Conservation (phyloP, 2,113 vertebrate genomes). For the Empidonax alnorum region DNA sequence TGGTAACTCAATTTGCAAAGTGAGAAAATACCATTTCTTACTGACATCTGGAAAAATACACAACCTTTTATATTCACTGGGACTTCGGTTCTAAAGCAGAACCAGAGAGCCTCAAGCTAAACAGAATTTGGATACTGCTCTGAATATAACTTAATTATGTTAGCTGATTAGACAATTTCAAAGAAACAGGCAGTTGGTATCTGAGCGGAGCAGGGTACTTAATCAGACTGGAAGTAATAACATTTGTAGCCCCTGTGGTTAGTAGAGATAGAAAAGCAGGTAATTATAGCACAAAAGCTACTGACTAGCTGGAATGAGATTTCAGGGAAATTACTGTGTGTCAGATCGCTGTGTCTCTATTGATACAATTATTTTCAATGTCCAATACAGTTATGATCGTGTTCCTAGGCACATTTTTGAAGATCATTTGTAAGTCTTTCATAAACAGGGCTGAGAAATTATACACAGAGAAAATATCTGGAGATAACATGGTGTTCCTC, state of each 20-base stretch:
- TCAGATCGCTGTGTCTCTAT: not conserved
- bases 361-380: not conserved
- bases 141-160: slow-evolving; percentile 3
- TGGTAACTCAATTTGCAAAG: not conserved
- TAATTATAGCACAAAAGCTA: slow-evolving; percentile 13
- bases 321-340: not conserved
- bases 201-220: not conserved
- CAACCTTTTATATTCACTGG: not conserved
- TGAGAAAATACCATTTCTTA: not conserved
- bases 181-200: not conserved
- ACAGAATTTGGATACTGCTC: slow-evolving; percentile 3
- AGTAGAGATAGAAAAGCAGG: not conserved
- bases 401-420: not conserved
- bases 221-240: slow-evolving; percentile 23
- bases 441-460: not conserved
- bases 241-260: not conserved
- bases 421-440: not conserved
- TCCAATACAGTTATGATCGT: not conserved
- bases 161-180: slow-evolving; percentile 2
- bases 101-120: not conserved
- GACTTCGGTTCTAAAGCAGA: not conserved
- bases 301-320: not conserved
- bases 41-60: not conserved
- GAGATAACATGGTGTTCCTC: not conserved
- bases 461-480: not conserved